Conservation (phyloP, 2,797 vertebrate species). For the Sparidentex hasta region DNA sequence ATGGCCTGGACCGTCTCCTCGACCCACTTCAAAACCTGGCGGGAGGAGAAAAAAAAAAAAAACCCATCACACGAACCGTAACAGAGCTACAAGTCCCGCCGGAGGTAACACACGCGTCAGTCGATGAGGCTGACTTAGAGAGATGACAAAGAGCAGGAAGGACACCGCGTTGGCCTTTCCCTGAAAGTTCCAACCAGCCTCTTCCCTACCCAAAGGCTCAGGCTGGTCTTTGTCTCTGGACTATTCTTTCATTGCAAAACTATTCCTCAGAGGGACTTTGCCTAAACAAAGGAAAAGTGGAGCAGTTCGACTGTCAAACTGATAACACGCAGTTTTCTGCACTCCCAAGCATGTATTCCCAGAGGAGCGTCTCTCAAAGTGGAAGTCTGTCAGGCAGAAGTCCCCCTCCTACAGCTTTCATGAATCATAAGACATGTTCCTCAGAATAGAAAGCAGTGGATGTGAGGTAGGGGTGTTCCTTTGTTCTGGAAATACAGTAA, state of each 20-base stretch:
- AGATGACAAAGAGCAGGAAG: conserved; percentile 54
- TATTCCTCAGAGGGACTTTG: conserved; percentile 69
- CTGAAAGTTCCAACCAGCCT: conserved; percentile 10
- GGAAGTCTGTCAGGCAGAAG: conserved; percentile 66
- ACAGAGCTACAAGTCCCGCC: background rate
- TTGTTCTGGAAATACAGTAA: conserved; percentile 51
- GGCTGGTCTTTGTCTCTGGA: conserved; percentile 69
- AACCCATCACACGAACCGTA: conserved; percentile 6
- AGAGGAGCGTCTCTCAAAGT: conserved; percentile 65
- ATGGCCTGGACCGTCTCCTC: conserved; percentile 94
- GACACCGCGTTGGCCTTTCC: conserved; percentile 27
- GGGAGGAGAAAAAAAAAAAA: conserved; percentile 29
- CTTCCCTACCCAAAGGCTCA: conserved; percentile 16
- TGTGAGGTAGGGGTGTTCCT: background rate
- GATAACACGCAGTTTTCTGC: conserved; percentile 82
- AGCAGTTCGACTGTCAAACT: conserved; percentile 80
- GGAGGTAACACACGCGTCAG: conserved; percentile 12
- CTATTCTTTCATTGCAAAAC: conserved; percentile 67
- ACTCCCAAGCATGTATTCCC: conserved; percentile 73
- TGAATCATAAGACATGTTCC: conserved; percentile 63
- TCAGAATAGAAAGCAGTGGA: conserved; percentile 52
- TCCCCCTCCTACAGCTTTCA: conserved; percentile 55
- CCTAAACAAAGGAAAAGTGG: conserved; percentile 81
- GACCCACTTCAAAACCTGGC: conserved; percentile 96
- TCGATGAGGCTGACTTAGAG: conserved; percentile 19